Evolutionary conservation across 2,888 invertebrate genomes (phyloP).

Genomic region (Noctuana brunneofusca): DNA sequence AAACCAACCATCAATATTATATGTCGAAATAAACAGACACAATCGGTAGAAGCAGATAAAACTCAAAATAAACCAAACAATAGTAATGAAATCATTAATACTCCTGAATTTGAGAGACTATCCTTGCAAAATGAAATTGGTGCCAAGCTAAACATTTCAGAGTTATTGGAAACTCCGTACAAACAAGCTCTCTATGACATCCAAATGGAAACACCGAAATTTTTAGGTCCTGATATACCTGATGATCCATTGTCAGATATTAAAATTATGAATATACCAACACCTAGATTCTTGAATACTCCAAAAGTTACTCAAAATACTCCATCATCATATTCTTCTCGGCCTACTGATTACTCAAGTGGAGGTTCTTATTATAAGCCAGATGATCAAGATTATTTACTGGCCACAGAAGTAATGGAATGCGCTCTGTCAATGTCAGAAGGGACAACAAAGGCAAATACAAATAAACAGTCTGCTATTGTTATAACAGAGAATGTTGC

Average conservation of each 20-base stretch:
- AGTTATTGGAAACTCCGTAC: conserved; percentile 83
- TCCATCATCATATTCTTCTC: conserved; percentile 71
- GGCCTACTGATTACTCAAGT: conserved; percentile 84
- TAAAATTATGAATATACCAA: conserved; percentile 82
- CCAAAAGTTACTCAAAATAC: conserved; percentile 63
- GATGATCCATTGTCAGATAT: conserved; percentile 76
- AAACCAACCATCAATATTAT: conserved; percentile 67
- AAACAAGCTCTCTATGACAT: conserved; percentile 77
- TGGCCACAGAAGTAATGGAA: conserved; percentile 55
- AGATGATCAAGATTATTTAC: conserved; percentile 81
- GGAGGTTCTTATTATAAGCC: conserved; percentile 85
- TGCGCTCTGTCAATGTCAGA: conserved; percentile 46
- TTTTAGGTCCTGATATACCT: conserved; percentile 71
- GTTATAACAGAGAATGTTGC: conserved; percentile 41
- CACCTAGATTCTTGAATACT: conserved; percentile 80
- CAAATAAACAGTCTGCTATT: conserved; percentile 40
- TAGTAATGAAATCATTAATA: conserved; percentile 55
- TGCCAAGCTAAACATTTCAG: conserved; percentile 72
- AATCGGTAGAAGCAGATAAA: conserved; percentile 42
- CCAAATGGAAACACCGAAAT: conserved; percentile 81
- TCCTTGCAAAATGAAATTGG: conserved; percentile 71
- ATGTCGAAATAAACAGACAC: conserved; percentile 41
- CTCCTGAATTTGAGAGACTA: conserved; percentile 71
- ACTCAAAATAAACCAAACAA: conserved; percentile 48
- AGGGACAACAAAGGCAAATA: conserved; percentile 42